phyloP scores from a whole-genome alignment of 2,888 invertebrate species.

The Brachypterus glaber region DNA sequence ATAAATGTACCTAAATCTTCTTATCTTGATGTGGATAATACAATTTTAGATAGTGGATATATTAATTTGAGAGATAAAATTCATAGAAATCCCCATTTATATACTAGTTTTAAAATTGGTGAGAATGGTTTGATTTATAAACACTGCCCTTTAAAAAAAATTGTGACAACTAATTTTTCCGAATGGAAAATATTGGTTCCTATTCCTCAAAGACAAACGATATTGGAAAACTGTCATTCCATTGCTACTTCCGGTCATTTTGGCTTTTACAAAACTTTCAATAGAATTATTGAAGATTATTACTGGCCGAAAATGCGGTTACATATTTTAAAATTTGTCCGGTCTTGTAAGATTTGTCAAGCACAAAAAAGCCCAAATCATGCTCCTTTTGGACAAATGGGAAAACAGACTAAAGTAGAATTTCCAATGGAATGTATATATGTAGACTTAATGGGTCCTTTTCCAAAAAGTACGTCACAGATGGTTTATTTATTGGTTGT shows the following conservation, averaged over 20 bases:
- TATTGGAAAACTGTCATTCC: conserved; percentile 14
- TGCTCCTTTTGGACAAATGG: too few species aligned
- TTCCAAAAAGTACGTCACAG: conserved; percentile 13
- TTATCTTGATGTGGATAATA: neutral
- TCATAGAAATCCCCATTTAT: conserved; percentile 4
- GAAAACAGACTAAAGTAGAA: conserved; percentile 14
- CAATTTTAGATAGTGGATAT: conserved; percentile 10
- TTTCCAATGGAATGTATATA: conserved; percentile 15
- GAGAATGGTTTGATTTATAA: too few species aligned
- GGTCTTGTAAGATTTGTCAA: conserved; percentile 18
- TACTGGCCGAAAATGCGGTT: conserved; percentile 18
- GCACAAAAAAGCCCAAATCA: too few species aligned
- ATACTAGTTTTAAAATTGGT: conserved; percentile 13
- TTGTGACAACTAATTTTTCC: conserved; percentile 6
- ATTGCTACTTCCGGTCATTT: conserved; percentile 16
- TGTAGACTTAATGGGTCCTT: conserved; percentile 15
- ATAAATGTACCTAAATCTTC: too few species aligned
- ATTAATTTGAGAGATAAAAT: conserved; percentile 5
- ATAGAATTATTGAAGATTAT: conserved; percentile 15
- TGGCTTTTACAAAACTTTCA: conserved; percentile 19
- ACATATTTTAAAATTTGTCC: conserved; percentile 16
- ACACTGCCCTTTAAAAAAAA: conserved; percentile 2
- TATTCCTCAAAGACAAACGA: conserved; percentile 8
- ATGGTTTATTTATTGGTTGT: conserved; percentile 14
- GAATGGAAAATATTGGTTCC: conserved; percentile 21